Evolutionary conservation across 2,888 invertebrate species (phyloP), one percentile per base, ranked within the genome.

Genomic region (Meandrusa payeni): DNA sequence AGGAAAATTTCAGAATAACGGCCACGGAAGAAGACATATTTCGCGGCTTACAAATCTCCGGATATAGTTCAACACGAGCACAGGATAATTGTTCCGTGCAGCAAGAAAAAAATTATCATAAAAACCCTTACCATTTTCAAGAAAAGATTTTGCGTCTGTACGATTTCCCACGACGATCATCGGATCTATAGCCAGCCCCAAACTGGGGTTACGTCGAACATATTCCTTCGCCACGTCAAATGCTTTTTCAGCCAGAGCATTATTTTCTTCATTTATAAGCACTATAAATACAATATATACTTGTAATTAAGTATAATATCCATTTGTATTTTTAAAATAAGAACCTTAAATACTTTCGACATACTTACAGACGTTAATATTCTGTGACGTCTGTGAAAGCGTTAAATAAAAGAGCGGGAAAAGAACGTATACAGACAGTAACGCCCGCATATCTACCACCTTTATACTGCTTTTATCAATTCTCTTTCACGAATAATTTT

Each of bases 251-350:
- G 93, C 93, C 13, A 93, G 86, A 32, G 91, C 89, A 67, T 94
- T 93, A 43, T 90, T 91, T 63, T 93, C 92, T 71, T 94, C 94
- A 62, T 94, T 94, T 34, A 94, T 91, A 59, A 92, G 90, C 65
- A 94, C 94, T 94, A 69, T 29, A 75, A 76, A 51, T 45, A 20
- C 40, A 46, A 42, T 27, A n/a, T n/a, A n/a, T n/a, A n/a, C n/a
- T n/a, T n/a, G n/a, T n/a, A n/a, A n/a, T n/a, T n/a, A n/a, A n/a
- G n/a, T n/a, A n/a, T n/a, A n/a, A n/a, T n/a, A n/a, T n/a, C n/a
- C n/a, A n/a, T n/a, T n/a, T n/a, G n/a, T n/a, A n/a, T n/a, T n/a
- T n/a, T n/a, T n/a, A n/a, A n/a, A n/a, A n/a, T n/a, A n/a, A n/a
- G n/a, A n/a, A n/a, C n/a, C n/a, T n/a, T n/a, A n/a, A n/a, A n/a